phyloP scores from a whole-genome alignment of 2,888 invertebrate species.

The Sepioteuthis lessoniana region DNA sequence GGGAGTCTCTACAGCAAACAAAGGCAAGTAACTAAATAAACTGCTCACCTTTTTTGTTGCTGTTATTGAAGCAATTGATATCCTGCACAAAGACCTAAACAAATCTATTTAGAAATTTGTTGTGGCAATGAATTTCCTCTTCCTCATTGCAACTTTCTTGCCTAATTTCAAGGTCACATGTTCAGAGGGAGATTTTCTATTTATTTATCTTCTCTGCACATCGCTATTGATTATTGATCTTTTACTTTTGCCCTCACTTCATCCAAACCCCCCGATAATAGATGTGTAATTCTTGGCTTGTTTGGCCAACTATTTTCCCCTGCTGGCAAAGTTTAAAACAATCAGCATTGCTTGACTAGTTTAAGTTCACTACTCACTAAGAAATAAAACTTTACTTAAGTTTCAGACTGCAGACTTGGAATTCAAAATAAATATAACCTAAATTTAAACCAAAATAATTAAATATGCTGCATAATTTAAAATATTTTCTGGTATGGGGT shows the following conservation, averaged over 20 bases:
- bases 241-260: not conserved
- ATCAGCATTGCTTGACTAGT: not conserved
- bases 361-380: not conserved
- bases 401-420: not conserved
- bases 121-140: not conserved
- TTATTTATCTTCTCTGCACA: slow-evolving; percentile 4
- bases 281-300: not conserved
- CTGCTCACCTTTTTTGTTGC: not conserved
- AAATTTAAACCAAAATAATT: not conserved
- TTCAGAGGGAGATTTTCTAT: not conserved
- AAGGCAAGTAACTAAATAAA: not conserved
- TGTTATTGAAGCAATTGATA: not conserved
- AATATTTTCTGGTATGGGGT: not conserved
- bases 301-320: not conserved
- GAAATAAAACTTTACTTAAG: not conserved
- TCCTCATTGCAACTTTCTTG: too few relatives aligned
- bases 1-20: not conserved
- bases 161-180: not conserved
- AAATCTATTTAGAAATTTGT: not conserved
- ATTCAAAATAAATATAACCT: not conserved
- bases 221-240: not conserved
- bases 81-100: not conserved
- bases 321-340: not conserved
- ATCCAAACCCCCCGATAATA: not conserved
- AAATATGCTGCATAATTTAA: too few relatives aligned